These are phyloP conservation scores for Mythimna vitellina DNA, from an alignment of 2,888 invertebrate genomes.

Conservation along the genomic window DNA sequence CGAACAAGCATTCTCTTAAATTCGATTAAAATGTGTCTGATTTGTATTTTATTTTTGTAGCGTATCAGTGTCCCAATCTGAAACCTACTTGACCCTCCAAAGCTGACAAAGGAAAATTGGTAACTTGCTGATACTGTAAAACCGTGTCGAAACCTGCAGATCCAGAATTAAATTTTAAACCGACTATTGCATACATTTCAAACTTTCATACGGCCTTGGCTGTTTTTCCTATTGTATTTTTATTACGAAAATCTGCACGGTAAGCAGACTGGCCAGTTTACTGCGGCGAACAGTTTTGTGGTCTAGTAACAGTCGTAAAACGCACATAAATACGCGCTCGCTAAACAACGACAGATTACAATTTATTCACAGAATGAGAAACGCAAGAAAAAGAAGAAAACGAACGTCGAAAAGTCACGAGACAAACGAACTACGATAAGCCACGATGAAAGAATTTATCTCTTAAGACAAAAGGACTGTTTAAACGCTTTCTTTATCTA, in stretches of 20 bases:
- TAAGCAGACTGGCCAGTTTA: constrained; percentile 41
- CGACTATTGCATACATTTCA: constrained; percentile 27
- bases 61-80: background rate
- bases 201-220: constrained; percentile 9
- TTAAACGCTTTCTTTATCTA: constrained; percentile 38
- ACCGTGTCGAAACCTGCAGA: background rate
- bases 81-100: background rate
- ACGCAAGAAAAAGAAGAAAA: constrained; percentile 19
- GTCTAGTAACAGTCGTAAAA: constrained; percentile 56
- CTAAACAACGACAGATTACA: constrained; percentile 46
- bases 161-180: constrained; percentile 12
- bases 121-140: background rate
- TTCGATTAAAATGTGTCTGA: constrained; percentile 7
- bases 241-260: constrained; percentile 36
- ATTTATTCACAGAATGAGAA: constrained; percentile 49
- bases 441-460: constrained; percentile 59
- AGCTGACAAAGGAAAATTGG: constrained; percentile 3
- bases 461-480: constrained; percentile 52
- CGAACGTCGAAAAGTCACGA: constrained; percentile 24
- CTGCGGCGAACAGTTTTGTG: constrained; percentile 49
- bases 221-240: constrained; percentile 34
- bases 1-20: constrained; percentile 22
- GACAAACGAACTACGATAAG: constrained; percentile 55
- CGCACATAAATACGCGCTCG: constrained; percentile 40
- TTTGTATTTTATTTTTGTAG: constrained; percentile 19